Evolutionary conservation across 1,140 invertebrate species (phyloP).

Genomic region (Elymnias hypermnestra): DNA sequence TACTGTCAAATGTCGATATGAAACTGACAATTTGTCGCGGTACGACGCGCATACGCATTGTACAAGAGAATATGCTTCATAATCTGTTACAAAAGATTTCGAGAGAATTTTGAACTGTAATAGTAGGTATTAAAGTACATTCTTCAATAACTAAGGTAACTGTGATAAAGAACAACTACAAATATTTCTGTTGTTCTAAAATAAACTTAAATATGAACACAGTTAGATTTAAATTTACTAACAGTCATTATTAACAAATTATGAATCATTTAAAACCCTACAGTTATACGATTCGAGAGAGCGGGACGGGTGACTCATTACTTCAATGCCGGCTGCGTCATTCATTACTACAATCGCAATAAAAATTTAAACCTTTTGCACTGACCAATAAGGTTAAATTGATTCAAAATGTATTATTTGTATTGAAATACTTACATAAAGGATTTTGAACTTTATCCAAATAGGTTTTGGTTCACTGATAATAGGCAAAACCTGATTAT

Average conservation of each 20-base stretch:
- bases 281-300: no score
- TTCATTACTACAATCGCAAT: constrained; percentile 30
- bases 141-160: no score
- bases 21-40: constrained; percentile 36
- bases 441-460: constrained; percentile 15
- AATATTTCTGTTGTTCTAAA: no score
- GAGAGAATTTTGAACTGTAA: no score
- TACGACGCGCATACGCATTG: constrained; percentile 56
- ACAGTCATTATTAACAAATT: no score
- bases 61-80: no score
- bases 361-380: constrained; percentile 4
- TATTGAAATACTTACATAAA: constrained; percentile 1
- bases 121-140: no score
- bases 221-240: no score
- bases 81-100: no score
- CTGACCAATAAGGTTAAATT: neutral
- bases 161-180: no score
- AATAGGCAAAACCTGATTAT: constrained; percentile 11
- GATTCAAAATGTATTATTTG: constrained; percentile 5
- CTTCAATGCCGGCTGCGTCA: constrained; percentile 53
- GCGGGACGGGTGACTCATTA: constrained; percentile 55
- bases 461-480: constrained; percentile 11
- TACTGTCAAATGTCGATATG: constrained; percentile 26
- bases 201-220: no score
- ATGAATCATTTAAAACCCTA: no score